Base-by-base conservation (phyloP, 2,888 invertebrate species). In the Sminthurides aquaticus region DNA sequence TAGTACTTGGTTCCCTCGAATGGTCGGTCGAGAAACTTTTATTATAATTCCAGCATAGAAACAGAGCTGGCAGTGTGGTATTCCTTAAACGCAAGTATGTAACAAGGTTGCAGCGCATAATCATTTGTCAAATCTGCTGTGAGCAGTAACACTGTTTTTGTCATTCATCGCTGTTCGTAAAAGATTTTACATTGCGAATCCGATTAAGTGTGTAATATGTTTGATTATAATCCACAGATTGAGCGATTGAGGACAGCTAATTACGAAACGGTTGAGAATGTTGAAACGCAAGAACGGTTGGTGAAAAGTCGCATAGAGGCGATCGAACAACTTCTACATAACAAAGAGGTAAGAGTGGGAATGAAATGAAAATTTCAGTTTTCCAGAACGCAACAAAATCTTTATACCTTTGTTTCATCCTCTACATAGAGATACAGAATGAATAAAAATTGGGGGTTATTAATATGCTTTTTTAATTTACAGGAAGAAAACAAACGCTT, bases 331-430 rank as follows among this genome's bases (percentile, higher is more conserved):
- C 27, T 72, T 27, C 52, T 73, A 0, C 60, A 65, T 8, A 56
- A 57, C 8, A 73, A 71, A 68, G 71, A 71, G 54, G 73, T 73
- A 66, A 62, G 65, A 8, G 52, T 20, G 20, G 15, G 11, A 52
- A 20, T 5, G 5, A 18, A 5, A 8, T 52, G 5, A 15, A 20
- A 52, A 8, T 34, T 15, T 34, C 43, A 5, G 15, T 34, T 34
- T 34, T 11, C 8, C 43, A 11, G 43, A 15, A 11, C 15, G 43
- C 15, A 15, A 11, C 43, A 34, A 34, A 15, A 34, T 34, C 15
- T 34, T 15, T 11, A 34, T 34, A 34, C 15, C 15, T 11, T 34
- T 34, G 43, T 15, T 34, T 5, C 15, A n/a, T n/a, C n/a, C n/a
- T n/a, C n/a, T n/a, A n/a, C n/a, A n/a, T n/a, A n/a, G n/a, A n/a